A percentile compares a stretch with the other conserved stretches of the same genome.
These are phyloP conservation scores for Monochamus saltuarius DNA, from an alignment of 1,140 invertebrate genomes.

Conservation along the genomic window DNA sequence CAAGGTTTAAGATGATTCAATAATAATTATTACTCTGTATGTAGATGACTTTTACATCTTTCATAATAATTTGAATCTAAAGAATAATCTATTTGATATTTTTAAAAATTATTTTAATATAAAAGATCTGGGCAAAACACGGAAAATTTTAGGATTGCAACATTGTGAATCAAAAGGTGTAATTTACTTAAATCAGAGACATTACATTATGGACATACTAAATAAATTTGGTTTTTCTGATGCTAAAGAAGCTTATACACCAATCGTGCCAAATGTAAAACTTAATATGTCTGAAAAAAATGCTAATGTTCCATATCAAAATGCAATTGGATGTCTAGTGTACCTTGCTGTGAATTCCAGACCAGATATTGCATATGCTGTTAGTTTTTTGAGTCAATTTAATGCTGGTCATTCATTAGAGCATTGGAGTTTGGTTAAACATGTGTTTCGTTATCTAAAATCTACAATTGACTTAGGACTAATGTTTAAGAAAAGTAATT, in stretches of 20 bases:
- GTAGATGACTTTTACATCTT: slow-evolving; percentile 49
- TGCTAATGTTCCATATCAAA: slow-evolving; percentile 6
- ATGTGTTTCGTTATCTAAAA: too few species aligned
- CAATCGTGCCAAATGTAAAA: slow-evolving; percentile 4
- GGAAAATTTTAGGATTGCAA: slow-evolving; percentile 32
- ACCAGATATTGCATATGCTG: too few species aligned
- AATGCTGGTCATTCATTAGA: too few species aligned
- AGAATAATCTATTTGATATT: slow-evolving; percentile 23
- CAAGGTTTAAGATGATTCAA: slow-evolving; percentile 30
- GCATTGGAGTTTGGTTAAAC: background rate
- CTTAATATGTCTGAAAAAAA: background rate
- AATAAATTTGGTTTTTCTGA: slow-evolving; percentile 7
- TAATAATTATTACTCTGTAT: slow-evolving; percentile 42
- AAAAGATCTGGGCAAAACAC: slow-evolving; percentile 29
- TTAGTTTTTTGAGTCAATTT: too few species aligned
- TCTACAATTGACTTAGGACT: too few species aligned
- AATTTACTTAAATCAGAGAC: slow-evolving; percentile 14
- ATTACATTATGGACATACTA: slow-evolving; percentile 10
- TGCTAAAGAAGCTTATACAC: slow-evolving; percentile 2
- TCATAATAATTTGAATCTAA: slow-evolving; percentile 36
- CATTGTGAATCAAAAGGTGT: background rate
- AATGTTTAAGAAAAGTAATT: too few species aligned
- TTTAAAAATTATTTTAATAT: slow-evolving; percentile 33
- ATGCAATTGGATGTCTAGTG: slow-evolving; percentile 2
- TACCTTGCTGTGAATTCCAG: too few species aligned